A percentile compares a stretch with the other conserved stretches of the same genome.
Evolutionary conservation across 2,797 vertebrate species (phyloP).

Genomic region (Rhinophrynus dorsalis): DNA sequence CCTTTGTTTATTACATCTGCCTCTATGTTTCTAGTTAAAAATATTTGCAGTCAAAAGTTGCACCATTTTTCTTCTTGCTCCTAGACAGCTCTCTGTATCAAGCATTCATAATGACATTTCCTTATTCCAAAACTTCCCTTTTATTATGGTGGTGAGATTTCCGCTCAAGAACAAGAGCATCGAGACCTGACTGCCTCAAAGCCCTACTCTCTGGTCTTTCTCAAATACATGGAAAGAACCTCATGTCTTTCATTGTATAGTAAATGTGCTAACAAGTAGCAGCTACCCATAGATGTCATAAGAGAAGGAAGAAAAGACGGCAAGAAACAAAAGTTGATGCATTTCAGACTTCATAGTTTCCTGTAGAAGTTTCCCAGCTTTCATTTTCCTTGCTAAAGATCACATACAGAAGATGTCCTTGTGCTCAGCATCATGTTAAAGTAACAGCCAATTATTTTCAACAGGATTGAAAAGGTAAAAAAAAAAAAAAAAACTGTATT

Average conservation of each 20-base stretch:
- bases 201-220: not conserved
- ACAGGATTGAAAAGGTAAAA: not conserved
- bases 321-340: slow-evolving; percentile 34
- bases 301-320: not conserved
- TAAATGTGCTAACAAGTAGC: slow-evolving; percentile 35
- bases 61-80: too few relatives aligned
- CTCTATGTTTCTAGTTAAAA: too few relatives aligned
- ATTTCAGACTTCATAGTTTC: slow-evolving; percentile 27
- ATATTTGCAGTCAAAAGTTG: too few relatives aligned
- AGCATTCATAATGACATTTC: slow-evolving; percentile 30
- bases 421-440: not conserved
- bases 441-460: slow-evolving; percentile 33
- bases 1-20: too few relatives aligned
- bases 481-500: slow-evolving; percentile 13
- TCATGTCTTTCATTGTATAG: slow-evolving; percentile 10
- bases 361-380: slow-evolving; percentile 29
- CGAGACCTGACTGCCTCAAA: not conserved
- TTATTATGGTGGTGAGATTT: slow-evolving; percentile 19
- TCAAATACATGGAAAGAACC: not conserved
- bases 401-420: slow-evolving; percentile 23
- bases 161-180: not conserved
- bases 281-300: slow-evolving; percentile 24
- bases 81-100: too few relatives aligned
- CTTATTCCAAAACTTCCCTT: slow-evolving; percentile 7
- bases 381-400: slow-evolving; percentile 37